Percentiles rank a stretch among this genome's conserved stretches.
These are phyloP conservation scores for Salvelinus sp. DNA, from an alignment of 2,113 vertebrate species.

Conservation along the genomic window DNA sequence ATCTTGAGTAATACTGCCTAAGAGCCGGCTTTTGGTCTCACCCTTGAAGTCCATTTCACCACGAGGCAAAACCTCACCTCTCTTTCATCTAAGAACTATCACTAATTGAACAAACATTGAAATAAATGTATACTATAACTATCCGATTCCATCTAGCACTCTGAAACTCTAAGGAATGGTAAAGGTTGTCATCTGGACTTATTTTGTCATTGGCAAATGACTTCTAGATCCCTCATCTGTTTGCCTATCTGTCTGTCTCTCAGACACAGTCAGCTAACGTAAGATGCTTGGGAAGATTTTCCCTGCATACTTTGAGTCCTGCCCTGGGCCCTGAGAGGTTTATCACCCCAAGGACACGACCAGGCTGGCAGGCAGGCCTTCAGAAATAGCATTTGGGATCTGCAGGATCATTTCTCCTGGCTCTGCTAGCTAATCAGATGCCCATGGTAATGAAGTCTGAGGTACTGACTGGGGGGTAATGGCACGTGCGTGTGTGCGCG, in stretches of 20 bases:
- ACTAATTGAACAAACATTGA: conserved; percentile 40
- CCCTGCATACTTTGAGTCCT: not conserved
- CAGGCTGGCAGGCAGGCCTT: not conserved
- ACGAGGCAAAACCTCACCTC: conserved; percentile 13
- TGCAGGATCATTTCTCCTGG: not conserved
- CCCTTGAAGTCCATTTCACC: conserved; percentile 39
- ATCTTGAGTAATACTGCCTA: conserved; percentile 42
- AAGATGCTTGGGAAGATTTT: not conserved
- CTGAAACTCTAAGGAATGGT: not conserved
- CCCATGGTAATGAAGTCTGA: conserved; percentile 16
- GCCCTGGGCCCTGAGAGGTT: not conserved
- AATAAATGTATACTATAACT: conserved; percentile 15
- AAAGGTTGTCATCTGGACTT: conserved; percentile 2
- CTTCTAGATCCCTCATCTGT: not conserved
- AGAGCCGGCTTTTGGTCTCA: conserved; percentile 42
- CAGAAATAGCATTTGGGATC: conserved; percentile 11
- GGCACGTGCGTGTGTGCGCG: not conserved
- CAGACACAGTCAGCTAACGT: not conserved
- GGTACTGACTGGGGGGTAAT: not conserved
- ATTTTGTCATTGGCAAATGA: not conserved
- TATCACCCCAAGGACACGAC: not conserved
- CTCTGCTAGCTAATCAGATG: conserved; percentile 26
- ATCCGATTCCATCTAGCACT: not conserved
- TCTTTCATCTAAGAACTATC: conserved; percentile 42
- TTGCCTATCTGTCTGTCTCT: not conserved